A percentile compares a stretch with the other conserved stretches of the same genome.
phyloP scores from a whole-genome alignment of 2,888 invertebrate species.

The Mythimna albipuncta region DNA sequence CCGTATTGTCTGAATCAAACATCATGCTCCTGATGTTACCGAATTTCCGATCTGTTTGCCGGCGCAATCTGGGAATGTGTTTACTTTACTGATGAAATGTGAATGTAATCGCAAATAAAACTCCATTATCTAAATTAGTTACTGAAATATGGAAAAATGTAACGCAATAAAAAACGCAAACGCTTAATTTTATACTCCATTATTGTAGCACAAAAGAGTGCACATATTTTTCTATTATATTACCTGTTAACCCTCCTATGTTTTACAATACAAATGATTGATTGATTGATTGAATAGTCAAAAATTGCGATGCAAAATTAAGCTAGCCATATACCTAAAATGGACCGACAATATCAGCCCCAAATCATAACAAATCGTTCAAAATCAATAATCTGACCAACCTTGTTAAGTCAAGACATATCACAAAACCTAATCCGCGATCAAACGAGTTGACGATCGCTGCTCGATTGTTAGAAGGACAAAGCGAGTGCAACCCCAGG shows the following conservation, averaged over 20 bases:
- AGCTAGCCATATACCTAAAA: slow-evolving; percentile 3
- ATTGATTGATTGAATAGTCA: neutral
- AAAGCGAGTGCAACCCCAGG: slow-evolving; percentile 37
- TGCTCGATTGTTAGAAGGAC: slow-evolving; percentile 43
- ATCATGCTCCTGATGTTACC: slow-evolving; percentile 40
- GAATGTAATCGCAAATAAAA: neutral
- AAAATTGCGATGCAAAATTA: slow-evolving; percentile 8
- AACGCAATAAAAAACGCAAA: neutral
- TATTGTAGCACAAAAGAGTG: no score
- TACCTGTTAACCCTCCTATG: no score
- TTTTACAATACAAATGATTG: no score
- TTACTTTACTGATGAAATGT: neutral
- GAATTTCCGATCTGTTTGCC: slow-evolving; percentile 21
- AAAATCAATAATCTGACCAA: slow-evolving; percentile 28
- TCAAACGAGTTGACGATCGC: slow-evolving; percentile 43
- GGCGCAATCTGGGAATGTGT: neutral
- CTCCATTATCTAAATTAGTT: neutral
- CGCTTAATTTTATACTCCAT: no score
- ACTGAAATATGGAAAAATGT: neutral
- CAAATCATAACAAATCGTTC: slow-evolving; percentile 36
- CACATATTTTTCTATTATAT: no score
- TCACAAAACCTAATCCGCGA: slow-evolving; percentile 47
- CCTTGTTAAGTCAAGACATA: slow-evolving; percentile 49
- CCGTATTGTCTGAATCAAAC: slow-evolving; percentile 51
- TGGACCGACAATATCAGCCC: slow-evolving; percentile 7